Percentiles rank a stretch among this genome's conserved stretches.
These are phyloP conservation scores for Ptychodera flava DNA, from an alignment of 35 echinoderm and acorn worm species.

Conservation along the genomic window DNA sequence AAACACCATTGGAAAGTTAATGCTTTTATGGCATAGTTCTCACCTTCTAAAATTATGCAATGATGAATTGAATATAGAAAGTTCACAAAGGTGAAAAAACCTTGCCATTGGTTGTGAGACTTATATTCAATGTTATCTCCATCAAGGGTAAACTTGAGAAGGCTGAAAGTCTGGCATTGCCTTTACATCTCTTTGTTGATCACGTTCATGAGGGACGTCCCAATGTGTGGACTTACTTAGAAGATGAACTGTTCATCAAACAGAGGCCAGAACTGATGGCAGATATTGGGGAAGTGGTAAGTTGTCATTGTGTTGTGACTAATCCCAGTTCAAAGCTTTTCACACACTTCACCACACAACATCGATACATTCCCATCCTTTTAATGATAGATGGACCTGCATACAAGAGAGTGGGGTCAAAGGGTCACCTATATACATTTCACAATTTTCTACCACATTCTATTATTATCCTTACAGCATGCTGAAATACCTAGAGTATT, in stretches of 20 bases:
- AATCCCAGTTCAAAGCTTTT: no score
- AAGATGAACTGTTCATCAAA: constrained; percentile 54
- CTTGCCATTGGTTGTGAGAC: no score
- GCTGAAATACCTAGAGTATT: background rate
- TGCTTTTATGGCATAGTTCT: no score
- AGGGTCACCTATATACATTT: background rate
- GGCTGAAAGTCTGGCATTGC: constrained; percentile 11
- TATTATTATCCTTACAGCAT: background rate
- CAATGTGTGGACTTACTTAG: constrained; percentile 44
- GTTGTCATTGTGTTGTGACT: constrained; percentile 4
- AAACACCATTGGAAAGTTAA: no score
- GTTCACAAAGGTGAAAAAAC: no score
- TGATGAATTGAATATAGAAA: no score
- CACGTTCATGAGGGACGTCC: constrained; percentile 24
- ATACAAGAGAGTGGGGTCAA: no score
- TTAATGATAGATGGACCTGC: background rate
- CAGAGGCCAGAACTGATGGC: constrained; percentile 38
- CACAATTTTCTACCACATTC: background rate
- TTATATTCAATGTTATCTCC: no score
- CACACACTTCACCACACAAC: no score
- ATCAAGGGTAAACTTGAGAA: constrained; percentile 26
- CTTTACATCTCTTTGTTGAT: constrained; percentile 25
- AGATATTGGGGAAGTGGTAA: constrained; percentile 38
- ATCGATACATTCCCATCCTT: background rate
- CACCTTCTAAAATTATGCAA: no score